phyloP scores from a whole-genome alignment of 2,888 invertebrate genomes.

The Muscina levida region DNA sequence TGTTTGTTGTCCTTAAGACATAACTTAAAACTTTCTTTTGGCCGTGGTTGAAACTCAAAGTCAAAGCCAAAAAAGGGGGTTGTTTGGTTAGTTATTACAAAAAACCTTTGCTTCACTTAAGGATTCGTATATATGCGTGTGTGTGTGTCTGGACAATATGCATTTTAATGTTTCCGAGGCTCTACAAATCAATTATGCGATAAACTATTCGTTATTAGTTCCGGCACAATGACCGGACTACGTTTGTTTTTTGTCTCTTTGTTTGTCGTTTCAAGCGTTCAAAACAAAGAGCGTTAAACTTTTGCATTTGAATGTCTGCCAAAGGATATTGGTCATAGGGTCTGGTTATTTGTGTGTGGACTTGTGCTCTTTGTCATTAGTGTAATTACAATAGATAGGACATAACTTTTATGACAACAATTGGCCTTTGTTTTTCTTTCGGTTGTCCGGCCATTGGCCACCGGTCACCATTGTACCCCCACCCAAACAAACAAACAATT shows the following conservation, averaged over 20 bases:
- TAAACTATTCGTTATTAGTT: conserved; percentile 30
- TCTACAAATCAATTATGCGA: conserved; percentile 31
- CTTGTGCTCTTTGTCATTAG: conserved; percentile 17
- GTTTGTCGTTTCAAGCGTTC: no score
- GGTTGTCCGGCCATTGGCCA: neutral
- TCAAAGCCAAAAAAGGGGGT: no score
- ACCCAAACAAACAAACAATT: no score
- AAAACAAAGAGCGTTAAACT: neutral
- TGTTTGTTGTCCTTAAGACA: no score
- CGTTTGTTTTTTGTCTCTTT: neutral
- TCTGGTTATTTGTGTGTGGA: neutral
- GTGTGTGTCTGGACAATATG: conserved; percentile 23
- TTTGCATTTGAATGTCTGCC: neutral
- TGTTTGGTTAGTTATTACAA: no score
- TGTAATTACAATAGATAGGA: conserved; percentile 15
- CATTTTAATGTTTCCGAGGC: conserved; percentile 5
- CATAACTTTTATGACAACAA: neutral
- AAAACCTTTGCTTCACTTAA: neutral
- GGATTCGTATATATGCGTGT: neutral
- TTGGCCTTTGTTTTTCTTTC: neutral
- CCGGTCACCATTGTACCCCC: no score
- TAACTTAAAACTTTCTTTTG: conserved; percentile 24
- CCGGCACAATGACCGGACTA: neutral
- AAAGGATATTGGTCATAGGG: neutral
- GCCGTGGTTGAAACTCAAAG: no score